phyloP scores from a whole-genome alignment of 2,797 vertebrate species.

The Microcaecilia unicolor region DNA sequence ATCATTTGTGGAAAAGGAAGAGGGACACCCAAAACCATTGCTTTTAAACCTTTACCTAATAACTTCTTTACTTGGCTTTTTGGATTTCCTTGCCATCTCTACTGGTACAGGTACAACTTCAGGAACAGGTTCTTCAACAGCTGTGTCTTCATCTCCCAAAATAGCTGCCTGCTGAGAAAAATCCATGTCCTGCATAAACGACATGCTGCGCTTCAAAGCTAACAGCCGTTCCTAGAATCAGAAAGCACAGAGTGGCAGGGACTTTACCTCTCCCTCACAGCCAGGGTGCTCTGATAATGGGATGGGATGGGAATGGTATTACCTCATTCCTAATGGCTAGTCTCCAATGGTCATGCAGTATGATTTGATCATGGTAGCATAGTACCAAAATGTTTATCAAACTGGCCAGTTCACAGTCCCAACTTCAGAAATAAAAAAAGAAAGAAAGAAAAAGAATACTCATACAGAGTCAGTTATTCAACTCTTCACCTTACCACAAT shows the following conservation, averaged over 20 bases:
- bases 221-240: conserved; percentile 89
- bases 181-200: conserved; percentile 99
- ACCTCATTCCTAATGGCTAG: conserved; percentile 40
- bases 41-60: conserved; percentile 66
- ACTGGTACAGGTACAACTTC: conserved; percentile 76
- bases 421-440: conserved; percentile 28
- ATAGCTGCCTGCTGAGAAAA: conserved; percentile 96
- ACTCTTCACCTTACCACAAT: conserved; percentile 21
- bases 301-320: conserved; percentile 46
- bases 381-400: conserved; percentile 34
- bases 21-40: not conserved
- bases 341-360: conserved; percentile 31
- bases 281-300: conserved; percentile 50
- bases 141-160: conserved; percentile 83
- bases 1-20: too few relatives aligned
- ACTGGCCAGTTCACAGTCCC: conserved; percentile 28
- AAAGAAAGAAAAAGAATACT: conserved; percentile 19
- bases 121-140: conserved; percentile 72
- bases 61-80: conserved; percentile 85
- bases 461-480: conserved; percentile 20
- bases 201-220: conserved; percentile 98
- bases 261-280: conserved; percentile 58
- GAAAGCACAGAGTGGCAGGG: conserved; percentile 62
- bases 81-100: conserved; percentile 88
- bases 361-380: conserved; percentile 38